Conservation (phyloP, 2,888 invertebrate genomes). For the Gryllus longicercus region DNA sequence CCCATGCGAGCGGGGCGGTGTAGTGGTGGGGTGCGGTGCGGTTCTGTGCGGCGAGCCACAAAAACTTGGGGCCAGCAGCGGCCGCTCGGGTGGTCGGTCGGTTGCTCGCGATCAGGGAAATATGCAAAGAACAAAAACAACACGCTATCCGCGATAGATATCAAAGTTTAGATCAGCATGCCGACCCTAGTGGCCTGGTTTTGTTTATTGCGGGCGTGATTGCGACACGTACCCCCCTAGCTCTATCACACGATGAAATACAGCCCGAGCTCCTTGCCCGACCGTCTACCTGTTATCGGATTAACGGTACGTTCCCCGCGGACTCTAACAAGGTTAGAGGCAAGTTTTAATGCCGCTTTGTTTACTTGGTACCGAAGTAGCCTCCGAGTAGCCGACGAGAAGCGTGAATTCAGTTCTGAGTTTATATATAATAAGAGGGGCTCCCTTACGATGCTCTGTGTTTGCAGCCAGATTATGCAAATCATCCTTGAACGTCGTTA, state of each 20-base stretch:
- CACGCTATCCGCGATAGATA: conserved; percentile 10
- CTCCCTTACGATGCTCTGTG: not conserved
- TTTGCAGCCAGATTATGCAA: not conserved
- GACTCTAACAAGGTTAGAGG: conserved; percentile 29
- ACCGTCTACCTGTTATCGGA: not conserved
- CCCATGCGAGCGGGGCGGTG: too few relatives aligned
- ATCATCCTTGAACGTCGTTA: not conserved
- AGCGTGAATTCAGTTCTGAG: not conserved
- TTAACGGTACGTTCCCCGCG: not conserved
- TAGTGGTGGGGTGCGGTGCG: too few relatives aligned
- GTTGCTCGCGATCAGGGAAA: not conserved
- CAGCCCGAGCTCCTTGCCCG: not conserved
- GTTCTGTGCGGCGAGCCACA: not conserved
- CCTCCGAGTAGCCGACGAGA: not conserved
- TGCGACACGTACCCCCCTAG: not conserved
- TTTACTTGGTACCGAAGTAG: conserved; percentile 22
- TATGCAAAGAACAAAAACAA: conserved; percentile 11
- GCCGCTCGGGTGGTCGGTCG: not conserved
- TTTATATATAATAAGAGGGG: not conserved
- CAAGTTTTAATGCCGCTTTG: conserved; percentile 32
- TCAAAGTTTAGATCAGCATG: not conserved
- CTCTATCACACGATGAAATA: not conserved
- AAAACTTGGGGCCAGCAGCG: not conserved
- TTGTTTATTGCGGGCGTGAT: not conserved
- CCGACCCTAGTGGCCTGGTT: conserved; percentile 17